Conservation (phyloP, 2,888 invertebrate genomes). For the Xylocampa areola region DNA sequence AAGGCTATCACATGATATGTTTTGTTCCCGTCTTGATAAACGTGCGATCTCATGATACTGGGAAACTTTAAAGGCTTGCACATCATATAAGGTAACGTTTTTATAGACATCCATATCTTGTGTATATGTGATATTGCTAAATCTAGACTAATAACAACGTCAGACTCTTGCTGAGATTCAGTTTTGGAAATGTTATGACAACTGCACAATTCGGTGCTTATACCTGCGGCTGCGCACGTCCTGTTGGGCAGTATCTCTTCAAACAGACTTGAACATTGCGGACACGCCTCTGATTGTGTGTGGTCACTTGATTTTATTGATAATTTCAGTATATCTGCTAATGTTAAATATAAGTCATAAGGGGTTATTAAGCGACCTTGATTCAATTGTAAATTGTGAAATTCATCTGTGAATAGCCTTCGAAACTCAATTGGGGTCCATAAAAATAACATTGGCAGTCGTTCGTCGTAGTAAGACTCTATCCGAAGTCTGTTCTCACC, state of each 20-base stretch:
- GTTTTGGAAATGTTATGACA: constrained; percentile 86
- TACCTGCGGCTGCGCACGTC: constrained; percentile 91
- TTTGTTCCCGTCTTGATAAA: constrained; percentile 73
- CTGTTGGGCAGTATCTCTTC: constrained; percentile 88
- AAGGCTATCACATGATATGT: constrained; percentile 90
- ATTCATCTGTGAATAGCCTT: constrained; percentile 86
- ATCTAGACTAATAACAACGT: constrained; percentile 74
- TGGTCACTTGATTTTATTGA: constrained; percentile 69
- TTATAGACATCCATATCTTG: constrained; percentile 57
- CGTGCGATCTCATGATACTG: constrained; percentile 81
- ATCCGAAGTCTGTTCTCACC: too few relatives aligned
- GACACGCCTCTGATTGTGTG: constrained; percentile 88
- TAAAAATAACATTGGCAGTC: too few relatives aligned
- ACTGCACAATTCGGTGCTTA: constrained; percentile 93
- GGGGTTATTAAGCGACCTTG: constrained; percentile 92
- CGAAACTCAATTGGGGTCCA: constrained; percentile 92
- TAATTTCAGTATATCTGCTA: constrained; percentile 90
- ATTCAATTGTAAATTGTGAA: constrained; percentile 90
- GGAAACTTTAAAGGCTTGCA: constrained; percentile 88
- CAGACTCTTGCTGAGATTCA: constrained; percentile 74
- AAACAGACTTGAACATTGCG: constrained; percentile 91
- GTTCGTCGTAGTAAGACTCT: too few relatives aligned
- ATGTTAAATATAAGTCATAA: constrained; percentile 92
- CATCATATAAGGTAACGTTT: constrained; percentile 70
- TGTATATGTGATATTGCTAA: constrained; percentile 74